These are phyloP conservation scores for Pogonomyrmex barbatus DNA, from an alignment of 1,140 invertebrate genomes.

Conservation along the genomic window DNA sequence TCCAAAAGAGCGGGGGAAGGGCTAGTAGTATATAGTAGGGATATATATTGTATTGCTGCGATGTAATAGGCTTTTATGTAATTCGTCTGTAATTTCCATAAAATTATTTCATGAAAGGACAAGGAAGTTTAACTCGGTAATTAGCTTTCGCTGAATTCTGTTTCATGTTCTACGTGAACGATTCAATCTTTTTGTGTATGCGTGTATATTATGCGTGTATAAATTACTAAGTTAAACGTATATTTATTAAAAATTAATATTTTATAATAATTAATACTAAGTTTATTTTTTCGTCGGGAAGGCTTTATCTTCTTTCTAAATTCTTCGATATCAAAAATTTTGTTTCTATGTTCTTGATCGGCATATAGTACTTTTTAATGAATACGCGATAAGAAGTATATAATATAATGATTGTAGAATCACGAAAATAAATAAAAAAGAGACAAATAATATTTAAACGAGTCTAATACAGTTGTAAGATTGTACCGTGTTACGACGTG, in stretches of 20 bases:
- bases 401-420: neutral
- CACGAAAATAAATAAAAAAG: neutral
- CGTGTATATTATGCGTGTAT: neutral
- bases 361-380: neutral
- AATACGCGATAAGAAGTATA: neutral
- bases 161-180: neutral
- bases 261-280: too few relatives aligned
- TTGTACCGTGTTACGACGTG: neutral
- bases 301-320: neutral
- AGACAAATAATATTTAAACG: neutral
- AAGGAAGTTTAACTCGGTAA: conserved; percentile 19
- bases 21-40: neutral
- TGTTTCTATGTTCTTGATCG: too few relatives aligned
- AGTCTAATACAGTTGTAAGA: neutral
- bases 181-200: neutral
- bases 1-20: too few relatives aligned
- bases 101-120: neutral
- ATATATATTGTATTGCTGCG: conserved; percentile 23
- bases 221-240: neutral
- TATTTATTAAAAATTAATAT: neutral
- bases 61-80: conserved; percentile 42
- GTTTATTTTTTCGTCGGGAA: too few relatives aligned
- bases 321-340: neutral
- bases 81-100: conserved; percentile 53
- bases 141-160: neutral